phyloP scores from a whole-genome alignment of 2,797 vertebrate genomes.

The Hippoglossus hippoglossus region DNA sequence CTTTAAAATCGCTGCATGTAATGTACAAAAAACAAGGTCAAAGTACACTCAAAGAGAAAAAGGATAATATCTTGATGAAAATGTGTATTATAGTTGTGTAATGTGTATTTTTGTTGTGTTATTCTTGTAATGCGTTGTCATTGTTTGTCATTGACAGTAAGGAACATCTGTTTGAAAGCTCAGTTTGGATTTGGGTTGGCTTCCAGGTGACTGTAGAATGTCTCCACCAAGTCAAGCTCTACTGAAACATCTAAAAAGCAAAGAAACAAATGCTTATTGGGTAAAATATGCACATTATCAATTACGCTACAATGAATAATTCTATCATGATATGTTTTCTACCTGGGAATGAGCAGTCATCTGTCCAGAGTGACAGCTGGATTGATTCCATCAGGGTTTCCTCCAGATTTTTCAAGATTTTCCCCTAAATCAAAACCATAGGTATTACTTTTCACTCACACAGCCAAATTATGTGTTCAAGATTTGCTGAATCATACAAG shows the following conservation, averaged over 20 bases:
- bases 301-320: background rate
- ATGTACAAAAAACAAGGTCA: too few relatives aligned
- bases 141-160: too few relatives aligned
- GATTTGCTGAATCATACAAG: background rate
- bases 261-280: background rate
- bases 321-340: background rate
- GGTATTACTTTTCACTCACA: background rate
- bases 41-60: too few relatives aligned
- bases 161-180: too few relatives aligned
- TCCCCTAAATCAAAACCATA: background rate
- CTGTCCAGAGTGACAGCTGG: constrained; percentile 21
- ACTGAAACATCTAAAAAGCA: background rate
- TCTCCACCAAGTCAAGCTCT: background rate
- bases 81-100: too few relatives aligned
- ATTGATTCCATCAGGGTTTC: constrained; percentile 30
- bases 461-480: background rate
- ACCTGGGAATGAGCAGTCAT: constrained; percentile 46
- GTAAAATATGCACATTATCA: background rate
- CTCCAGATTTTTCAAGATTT: background rate
- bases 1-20: too few relatives aligned
- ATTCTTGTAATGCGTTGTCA: too few relatives aligned
- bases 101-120: too few relatives aligned
- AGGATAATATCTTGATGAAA: too few relatives aligned
- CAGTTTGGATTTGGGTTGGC: too few relatives aligned
- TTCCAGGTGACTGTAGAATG: background rate